Conservation (phyloP, 2,113 vertebrate genomes). For the Nothobranchius kuhntae region DNA sequence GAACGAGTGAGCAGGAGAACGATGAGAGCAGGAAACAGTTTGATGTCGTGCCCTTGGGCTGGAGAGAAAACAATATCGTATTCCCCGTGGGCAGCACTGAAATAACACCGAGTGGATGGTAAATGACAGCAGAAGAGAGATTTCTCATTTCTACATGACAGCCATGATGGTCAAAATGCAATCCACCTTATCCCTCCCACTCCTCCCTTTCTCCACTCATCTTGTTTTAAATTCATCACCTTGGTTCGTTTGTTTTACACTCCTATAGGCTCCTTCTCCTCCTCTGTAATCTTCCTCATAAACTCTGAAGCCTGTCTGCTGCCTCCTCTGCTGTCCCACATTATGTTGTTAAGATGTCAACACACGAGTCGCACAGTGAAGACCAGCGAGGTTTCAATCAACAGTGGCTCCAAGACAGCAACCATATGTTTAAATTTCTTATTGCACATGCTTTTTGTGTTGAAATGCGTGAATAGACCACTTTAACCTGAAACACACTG, state of each 20-base stretch:
- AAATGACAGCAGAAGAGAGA: slow-evolving; percentile 51
- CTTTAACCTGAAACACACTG: not conserved
- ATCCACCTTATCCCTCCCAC: slow-evolving; percentile 24
- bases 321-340: slow-evolving; percentile 13
- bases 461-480: not conserved
- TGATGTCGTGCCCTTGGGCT: slow-evolving; percentile 56
- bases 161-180: slow-evolving; percentile 53
- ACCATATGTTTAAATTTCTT: not conserved
- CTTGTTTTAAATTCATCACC: slow-evolving; percentile 52
- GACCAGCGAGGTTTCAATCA: slow-evolving; percentile 5
- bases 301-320: not conserved
- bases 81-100: slow-evolving; percentile 40
- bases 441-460: not conserved
- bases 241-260: slow-evolving; percentile 8
- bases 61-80: slow-evolving; percentile 52
- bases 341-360: slow-evolving; percentile 14
- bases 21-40: slow-evolving; percentile 20
- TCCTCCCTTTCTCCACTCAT: slow-evolving; percentile 35
- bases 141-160: slow-evolving; percentile 49
- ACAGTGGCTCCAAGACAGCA: not conserved
- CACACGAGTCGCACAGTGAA: not conserved
- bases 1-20: not conserved
- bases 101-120: slow-evolving; percentile 53
- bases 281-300: not conserved
- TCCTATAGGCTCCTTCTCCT: not conserved